Conservation (phyloP, 2,797 vertebrate species). For the Rhinophrynus dorsalis region DNA sequence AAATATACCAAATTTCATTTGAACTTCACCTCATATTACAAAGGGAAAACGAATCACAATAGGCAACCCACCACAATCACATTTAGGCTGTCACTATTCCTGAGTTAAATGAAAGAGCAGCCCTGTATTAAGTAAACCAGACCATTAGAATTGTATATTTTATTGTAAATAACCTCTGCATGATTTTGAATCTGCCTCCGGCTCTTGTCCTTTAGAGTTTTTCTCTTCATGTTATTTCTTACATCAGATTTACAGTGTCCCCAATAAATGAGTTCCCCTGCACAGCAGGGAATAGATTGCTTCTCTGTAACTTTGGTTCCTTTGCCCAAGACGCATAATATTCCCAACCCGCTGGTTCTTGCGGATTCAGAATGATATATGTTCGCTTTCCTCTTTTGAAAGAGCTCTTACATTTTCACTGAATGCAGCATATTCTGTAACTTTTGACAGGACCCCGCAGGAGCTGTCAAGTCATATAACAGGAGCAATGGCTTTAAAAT, state of each 20-base stretch:
- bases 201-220: slow-evolving; percentile 60
- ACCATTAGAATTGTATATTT: slow-evolving; percentile 59
- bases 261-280: slow-evolving; percentile 79
- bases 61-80: slow-evolving; percentile 4
- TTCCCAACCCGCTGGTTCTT: slow-evolving; percentile 58
- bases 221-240: slow-evolving; percentile 53
- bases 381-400: slow-evolving; percentile 61
- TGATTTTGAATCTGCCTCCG: slow-evolving; percentile 51
- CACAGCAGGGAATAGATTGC: slow-evolving; percentile 91
- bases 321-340: slow-evolving; percentile 70
- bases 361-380: slow-evolving; percentile 58
- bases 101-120: slow-evolving; percentile 71
- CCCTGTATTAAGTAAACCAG: slow-evolving; percentile 67
- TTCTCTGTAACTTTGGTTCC: slow-evolving; percentile 86
- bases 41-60: background rate
- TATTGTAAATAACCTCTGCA: slow-evolving; percentile 64
- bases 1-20: background rate
- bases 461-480: slow-evolving; percentile 74
- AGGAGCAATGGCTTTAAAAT: slow-evolving; percentile 73
- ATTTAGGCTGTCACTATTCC: slow-evolving; percentile 67
- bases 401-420: slow-evolving; percentile 64
- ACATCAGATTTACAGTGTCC: slow-evolving; percentile 65
- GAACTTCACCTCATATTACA: background rate
- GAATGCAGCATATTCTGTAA: slow-evolving; percentile 78
- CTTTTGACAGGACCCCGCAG: slow-evolving; percentile 63